phyloP scores from a whole-genome alignment of 2,797 vertebrate species.

The Acanthis flammea region DNA sequence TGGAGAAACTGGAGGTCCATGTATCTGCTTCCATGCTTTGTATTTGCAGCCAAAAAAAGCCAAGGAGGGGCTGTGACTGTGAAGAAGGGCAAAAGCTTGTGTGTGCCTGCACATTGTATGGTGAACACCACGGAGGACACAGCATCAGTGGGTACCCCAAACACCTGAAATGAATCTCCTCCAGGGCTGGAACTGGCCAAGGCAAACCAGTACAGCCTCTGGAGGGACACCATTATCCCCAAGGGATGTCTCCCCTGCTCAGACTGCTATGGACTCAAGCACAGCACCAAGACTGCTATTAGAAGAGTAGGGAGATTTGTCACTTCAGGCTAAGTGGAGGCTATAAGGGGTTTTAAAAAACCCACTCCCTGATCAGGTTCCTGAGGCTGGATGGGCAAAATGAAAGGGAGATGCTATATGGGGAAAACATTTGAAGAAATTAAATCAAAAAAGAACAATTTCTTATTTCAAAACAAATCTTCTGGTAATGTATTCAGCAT shows the following conservation, averaged over 20 bases:
- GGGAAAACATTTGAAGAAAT: background rate
- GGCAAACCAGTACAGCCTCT: background rate
- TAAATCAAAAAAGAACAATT: background rate
- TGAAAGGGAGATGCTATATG: background rate
- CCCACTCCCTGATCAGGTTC: background rate
- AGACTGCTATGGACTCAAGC: accelerated
- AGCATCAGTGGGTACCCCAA: background rate
- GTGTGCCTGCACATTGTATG: accelerated
- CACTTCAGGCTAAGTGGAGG: background rate
- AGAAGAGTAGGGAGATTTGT: background rate
- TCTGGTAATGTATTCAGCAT: background rate
- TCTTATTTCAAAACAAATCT: background rate
- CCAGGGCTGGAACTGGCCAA: background rate
- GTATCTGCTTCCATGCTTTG: background rate
- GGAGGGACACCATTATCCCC: accelerated
- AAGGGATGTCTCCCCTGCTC: background rate
- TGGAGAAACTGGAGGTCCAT: background rate
- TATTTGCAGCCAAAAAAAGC: background rate
- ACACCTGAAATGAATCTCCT: background rate
- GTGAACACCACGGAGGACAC: accelerated
- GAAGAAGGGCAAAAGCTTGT: background rate
- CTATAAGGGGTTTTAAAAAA: background rate
- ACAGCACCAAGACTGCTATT: background rate
- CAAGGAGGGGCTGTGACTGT: accelerated
- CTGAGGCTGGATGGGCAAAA: background rate